Evolutionary conservation across 2,797 vertebrate genomes (phyloP), one percentile per base, ranked within the genome.

Genomic region (Hemibagrus guttatus): DNA sequence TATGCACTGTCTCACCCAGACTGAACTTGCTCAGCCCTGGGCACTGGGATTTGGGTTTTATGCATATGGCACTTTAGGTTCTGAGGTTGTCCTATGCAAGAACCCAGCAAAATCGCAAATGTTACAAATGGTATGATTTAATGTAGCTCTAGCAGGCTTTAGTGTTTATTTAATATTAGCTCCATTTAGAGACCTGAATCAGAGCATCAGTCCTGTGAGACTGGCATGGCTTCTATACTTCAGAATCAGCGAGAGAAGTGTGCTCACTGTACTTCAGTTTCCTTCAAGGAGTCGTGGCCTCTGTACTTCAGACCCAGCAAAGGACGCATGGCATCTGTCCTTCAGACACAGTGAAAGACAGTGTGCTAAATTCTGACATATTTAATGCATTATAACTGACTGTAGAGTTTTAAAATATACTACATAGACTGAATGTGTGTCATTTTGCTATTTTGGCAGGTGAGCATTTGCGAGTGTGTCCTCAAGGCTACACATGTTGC

Each of bases 401-500:
- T 81, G 12, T 56, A 2, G 7, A 52, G 31, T 13, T 21, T 23
- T 14, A 80, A 59, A 35, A 79, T 7, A 39, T 58, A 9, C 58
- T 61, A 23, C 4, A 46, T 26, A 28, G 59, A 63, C 23, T 64
- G 23, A 46, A 74, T 46, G 58, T 17, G 13, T 66, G 23, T 78
- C 21, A 35, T 85, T 71, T 78, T 4, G 12, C 28, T 56, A 23
- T 68, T 49, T 64, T 75, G 58, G 46, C 90, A 99, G 98, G 98
- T 7, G 98, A 99, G 92, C 98, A 99, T 94, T 96, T 99, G 90
- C 95, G 96, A 69, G 95, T 98, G 92, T 99, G 98, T 94, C 96
- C 98, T 16, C 97, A 98, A 93, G 97, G 98, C 61, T 98, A 99
- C 90, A 99, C 98, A 91, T 99, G 98, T 95, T 99, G 98, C 89